phyloP scores from a whole-genome alignment of 2,113 vertebrate species.

The Pachyramphus minor region DNA sequence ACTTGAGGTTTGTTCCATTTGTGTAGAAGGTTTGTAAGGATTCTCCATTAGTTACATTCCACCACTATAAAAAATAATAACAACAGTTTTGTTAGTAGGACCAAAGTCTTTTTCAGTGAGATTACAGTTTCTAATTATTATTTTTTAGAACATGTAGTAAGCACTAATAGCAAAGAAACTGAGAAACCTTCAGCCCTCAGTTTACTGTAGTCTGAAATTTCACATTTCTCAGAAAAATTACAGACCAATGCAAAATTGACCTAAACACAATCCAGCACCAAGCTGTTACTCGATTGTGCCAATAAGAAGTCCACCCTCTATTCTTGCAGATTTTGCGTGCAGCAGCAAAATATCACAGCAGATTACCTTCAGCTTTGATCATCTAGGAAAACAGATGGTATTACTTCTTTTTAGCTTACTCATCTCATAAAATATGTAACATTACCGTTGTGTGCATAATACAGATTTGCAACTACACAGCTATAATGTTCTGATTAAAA shows the following conservation, averaged over 20 bases:
- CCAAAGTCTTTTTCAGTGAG: neutral
- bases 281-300: neutral
- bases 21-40: slow-evolving; percentile 93
- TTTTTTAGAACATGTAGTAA: neutral
- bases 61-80: slow-evolving; percentile 82
- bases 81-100: neutral
- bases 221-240: neutral
- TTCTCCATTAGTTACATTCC: slow-evolving; percentile 85
- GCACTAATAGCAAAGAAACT: neutral
- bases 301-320: neutral
- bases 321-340: neutral
- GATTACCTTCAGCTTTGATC: neutral
- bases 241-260: neutral
- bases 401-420: neutral
- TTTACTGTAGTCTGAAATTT: neutral
- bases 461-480: neutral
- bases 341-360: neutral
- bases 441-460: neutral
- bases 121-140: neutral
- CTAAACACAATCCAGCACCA: neutral
- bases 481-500: neutral
- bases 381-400: neutral
- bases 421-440: neutral
- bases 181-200: neutral
- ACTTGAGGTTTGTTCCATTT: slow-evolving; percentile 87